Percentiles rank a stretch among this genome's conserved stretches.
Evolutionary conservation across 2,888 invertebrate genomes (phyloP).

Genomic region (Aquatica leii): DNA sequence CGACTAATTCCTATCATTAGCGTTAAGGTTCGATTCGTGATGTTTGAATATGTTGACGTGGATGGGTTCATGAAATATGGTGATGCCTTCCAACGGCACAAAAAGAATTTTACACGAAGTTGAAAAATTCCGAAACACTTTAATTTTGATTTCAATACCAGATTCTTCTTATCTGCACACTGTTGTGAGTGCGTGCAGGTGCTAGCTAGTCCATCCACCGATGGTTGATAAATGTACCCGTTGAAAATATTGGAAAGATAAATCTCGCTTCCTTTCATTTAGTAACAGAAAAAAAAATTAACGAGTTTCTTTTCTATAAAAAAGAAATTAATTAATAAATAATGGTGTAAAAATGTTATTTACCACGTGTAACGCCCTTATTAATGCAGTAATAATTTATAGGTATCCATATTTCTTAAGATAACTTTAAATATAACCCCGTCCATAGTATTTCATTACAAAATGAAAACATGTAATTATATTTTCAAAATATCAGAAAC

Average conservation of each 20-base stretch:
- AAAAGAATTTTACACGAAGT: slow-evolving; percentile 10
- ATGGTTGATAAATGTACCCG: too few relatives aligned
- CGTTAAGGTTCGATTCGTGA: slow-evolving; percentile 63
- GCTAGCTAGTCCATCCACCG: too few relatives aligned
- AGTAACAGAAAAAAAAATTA: background rate
- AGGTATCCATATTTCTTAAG: slow-evolving; percentile 32
- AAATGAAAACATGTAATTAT: slow-evolving; percentile 59
- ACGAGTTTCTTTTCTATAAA: too few relatives aligned
- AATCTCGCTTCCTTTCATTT: too few relatives aligned
- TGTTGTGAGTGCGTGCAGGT: too few relatives aligned
- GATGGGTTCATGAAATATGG: slow-evolving; percentile 45
- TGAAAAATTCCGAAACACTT: too few relatives aligned
- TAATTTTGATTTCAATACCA: too few relatives aligned
- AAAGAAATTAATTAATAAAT: slow-evolving; percentile 26
- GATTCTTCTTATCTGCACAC: too few relatives aligned
- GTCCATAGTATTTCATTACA: slow-evolving; percentile 57
- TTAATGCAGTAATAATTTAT: slow-evolving; percentile 31
- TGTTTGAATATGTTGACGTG: slow-evolving; percentile 63
- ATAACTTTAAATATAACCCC: slow-evolving; percentile 43
- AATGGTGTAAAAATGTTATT: slow-evolving; percentile 26
- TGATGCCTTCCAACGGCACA: slow-evolving; percentile 13
- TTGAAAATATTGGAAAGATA: too few relatives aligned
- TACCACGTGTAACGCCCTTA: slow-evolving; percentile 25
- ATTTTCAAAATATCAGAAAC: slow-evolving; percentile 61
- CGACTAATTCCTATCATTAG: slow-evolving; percentile 65